Evolutionary conservation across 2,113 vertebrate genomes (phyloP).

Genomic region (Naja naja): DNA sequence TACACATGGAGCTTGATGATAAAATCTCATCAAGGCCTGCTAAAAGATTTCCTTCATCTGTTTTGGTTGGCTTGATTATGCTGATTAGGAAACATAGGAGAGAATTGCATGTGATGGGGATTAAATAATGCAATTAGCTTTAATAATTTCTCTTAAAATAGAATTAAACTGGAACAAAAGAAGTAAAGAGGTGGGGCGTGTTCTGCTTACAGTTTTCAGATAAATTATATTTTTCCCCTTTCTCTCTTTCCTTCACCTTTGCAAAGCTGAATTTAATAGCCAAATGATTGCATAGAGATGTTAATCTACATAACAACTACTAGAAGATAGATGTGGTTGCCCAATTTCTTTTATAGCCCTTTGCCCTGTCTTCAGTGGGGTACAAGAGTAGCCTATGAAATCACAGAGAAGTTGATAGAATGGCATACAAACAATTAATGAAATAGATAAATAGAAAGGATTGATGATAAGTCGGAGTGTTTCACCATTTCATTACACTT

Average conservation of each 20-base stretch:
- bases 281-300: constrained; percentile 15
- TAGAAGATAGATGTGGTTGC: not conserved
- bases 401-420: not conserved
- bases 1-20: constrained; percentile 63
- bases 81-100: constrained; percentile 71
- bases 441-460: not conserved
- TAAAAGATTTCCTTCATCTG: constrained; percentile 71
- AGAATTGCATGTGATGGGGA: constrained; percentile 67
- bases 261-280: not conserved
- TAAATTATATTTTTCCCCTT: constrained; percentile 10
- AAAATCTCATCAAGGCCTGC: constrained; percentile 71
- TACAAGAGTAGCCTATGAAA: not conserved
- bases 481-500: not conserved
- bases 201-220: constrained; percentile 19
- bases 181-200: constrained; percentile 44
- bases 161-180: constrained; percentile 65
- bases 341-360: not conserved
- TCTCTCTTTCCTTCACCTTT: no score
- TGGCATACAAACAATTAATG: not conserved
- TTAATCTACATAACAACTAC: not conserved
- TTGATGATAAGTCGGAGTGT: not conserved
- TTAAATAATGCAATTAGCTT: constrained; percentile 70
- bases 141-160: constrained; percentile 64
- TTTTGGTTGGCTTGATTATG: constrained; percentile 71
- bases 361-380: not conserved